Conservation (phyloP, 2,113 vertebrate genomes). For the Bufo gargarizans region DNA sequence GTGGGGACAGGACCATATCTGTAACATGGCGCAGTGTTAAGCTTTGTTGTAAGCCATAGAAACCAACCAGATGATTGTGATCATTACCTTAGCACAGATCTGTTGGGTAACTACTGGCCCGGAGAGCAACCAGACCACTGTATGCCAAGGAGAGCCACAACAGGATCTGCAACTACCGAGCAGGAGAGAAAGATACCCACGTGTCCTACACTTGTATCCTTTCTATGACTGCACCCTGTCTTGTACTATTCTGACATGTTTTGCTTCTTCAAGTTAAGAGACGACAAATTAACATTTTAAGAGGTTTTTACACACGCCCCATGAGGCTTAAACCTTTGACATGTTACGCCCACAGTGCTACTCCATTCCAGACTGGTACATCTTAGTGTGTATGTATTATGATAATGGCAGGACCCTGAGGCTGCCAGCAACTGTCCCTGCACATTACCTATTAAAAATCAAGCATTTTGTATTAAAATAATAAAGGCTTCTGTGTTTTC, state of each 20-base stretch:
- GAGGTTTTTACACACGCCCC: conserved; percentile 19
- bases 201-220: not conserved
- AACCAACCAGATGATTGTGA: not conserved
- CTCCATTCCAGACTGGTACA: conserved; percentile 47
- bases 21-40: not conserved
- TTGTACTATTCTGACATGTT: conserved; percentile 11
- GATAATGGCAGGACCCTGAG: conserved; percentile 42
- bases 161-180: not conserved
- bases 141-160: not conserved
- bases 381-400: conserved; percentile 57
- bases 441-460: conserved; percentile 58
- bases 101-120: not conserved
- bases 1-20: too few relatives aligned
- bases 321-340: conserved; percentile 42
- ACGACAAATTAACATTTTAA: not conserved
- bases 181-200: not conserved
- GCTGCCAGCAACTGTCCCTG: conserved; percentile 30
- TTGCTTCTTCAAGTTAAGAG: conserved; percentile 33
- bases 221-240: conserved; percentile 22
- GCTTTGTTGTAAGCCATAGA: not conserved
- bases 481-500: conserved; percentile 31
- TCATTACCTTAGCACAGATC: not conserved
- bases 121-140: not conserved
- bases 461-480: conserved; percentile 55
- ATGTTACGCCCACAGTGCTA: conserved; percentile 49